Evolutionary conservation across 1,140 invertebrate genomes (phyloP).

Genomic region (Drosophila nasuta): DNA sequence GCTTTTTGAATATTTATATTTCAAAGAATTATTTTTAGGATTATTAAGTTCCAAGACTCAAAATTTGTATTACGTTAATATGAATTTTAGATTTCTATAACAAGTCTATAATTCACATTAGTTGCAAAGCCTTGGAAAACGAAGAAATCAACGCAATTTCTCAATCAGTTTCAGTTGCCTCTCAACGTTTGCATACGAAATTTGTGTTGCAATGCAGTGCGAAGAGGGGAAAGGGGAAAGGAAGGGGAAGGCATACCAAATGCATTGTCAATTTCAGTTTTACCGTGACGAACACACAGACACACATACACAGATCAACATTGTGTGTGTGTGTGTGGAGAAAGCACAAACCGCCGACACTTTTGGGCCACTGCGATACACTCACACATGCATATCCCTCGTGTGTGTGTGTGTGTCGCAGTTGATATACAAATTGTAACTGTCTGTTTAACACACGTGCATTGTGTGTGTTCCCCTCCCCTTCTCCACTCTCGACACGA

Average conservation of each 20-base stretch:
- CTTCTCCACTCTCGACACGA: not conserved
- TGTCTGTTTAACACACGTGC: slow-evolving; percentile 65
- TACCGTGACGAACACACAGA: slow-evolving; percentile 34
- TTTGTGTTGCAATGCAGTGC: slow-evolving; percentile 29
- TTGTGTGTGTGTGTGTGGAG: slow-evolving; percentile 33
- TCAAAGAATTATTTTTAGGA: no score
- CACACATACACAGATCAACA: slow-evolving; percentile 59
- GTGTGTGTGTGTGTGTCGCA: slow-evolving; percentile 14
- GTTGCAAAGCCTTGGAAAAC: slow-evolving; percentile 24
- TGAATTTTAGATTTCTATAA: no score
- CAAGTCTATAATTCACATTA: slow-evolving; percentile 1
- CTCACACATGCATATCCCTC: slow-evolving; percentile 14
- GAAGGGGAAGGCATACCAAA: slow-evolving; percentile 30
- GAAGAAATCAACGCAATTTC: slow-evolving; percentile 38
- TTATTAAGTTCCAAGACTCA: no score
- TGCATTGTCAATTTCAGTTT: slow-evolving; percentile 73
- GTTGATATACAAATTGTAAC: slow-evolving; percentile 77
- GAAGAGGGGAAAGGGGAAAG: not conserved
- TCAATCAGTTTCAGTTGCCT: slow-evolving; percentile 25
- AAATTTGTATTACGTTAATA: no score
- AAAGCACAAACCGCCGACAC: slow-evolving; percentile 29
- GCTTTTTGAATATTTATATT: no score
- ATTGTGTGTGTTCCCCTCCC: slow-evolving; percentile 7
- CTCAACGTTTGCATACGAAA: slow-evolving; percentile 47
- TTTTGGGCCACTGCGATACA: slow-evolving; percentile 26